phyloP scores from a whole-genome alignment of 2,888 invertebrate genomes.

The Ormyrus pomaceus region DNA sequence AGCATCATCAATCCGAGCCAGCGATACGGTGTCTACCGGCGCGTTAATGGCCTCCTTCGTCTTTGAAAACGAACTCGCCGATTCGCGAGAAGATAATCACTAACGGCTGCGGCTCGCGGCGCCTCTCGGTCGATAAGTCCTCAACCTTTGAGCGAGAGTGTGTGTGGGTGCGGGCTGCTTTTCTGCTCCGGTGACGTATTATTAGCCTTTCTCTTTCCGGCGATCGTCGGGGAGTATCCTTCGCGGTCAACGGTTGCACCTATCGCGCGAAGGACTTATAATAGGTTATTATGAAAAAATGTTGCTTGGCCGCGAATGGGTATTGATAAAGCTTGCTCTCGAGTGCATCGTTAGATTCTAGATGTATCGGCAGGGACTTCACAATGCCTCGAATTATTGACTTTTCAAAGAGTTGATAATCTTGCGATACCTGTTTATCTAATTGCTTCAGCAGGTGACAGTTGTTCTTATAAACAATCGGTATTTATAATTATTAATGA shows the following conservation, averaged over 20 bases:
- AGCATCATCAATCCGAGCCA: background rate
- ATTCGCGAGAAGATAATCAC: conserved; percentile 38
- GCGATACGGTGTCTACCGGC: background rate
- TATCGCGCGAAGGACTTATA: too few species aligned
- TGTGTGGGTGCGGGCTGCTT: background rate
- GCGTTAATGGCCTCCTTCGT: conserved; percentile 18
- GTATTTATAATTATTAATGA: too few species aligned
- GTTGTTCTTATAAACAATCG: too few species aligned
- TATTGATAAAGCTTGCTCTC: too few species aligned
- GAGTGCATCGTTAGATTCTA: too few species aligned
- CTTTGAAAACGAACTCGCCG: conserved; percentile 17
- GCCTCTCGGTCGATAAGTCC: conserved; percentile 35
- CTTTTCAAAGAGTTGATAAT: too few species aligned
- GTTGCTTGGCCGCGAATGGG: too few species aligned
- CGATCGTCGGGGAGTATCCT: background rate
- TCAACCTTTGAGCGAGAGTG: conserved; percentile 9
- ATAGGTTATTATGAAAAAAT: too few species aligned
- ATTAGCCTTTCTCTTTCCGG: conserved; percentile 33
- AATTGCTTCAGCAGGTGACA: too few species aligned
- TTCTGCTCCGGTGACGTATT: background rate
- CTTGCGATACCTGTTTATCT: too few species aligned
- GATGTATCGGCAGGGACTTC: too few species aligned
- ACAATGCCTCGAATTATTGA: too few species aligned
- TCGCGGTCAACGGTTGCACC: background rate
- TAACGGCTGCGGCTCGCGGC: conserved; percentile 3